Conservation (phyloP, 1,140 invertebrate genomes). For the Lineus longissimus region DNA sequence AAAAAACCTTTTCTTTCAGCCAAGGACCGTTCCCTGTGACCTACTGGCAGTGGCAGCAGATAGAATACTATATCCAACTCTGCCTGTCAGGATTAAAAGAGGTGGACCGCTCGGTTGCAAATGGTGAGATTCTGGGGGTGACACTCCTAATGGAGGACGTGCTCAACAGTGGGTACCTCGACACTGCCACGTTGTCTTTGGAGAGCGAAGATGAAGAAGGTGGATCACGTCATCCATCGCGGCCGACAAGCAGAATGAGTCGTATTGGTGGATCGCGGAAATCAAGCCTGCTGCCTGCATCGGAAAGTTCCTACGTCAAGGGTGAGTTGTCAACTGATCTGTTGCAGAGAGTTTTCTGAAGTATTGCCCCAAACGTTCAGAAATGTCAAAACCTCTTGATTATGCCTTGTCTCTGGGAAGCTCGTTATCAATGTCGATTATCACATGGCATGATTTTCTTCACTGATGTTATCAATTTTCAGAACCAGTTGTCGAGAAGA, state of each 20-base stretch:
- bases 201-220: constrained; percentile 20
- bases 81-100: constrained; percentile 50
- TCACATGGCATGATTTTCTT: too few relatives aligned
- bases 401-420: too few relatives aligned
- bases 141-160: constrained; percentile 52
- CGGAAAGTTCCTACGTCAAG: too few relatives aligned
- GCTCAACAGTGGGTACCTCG: constrained; percentile 35
- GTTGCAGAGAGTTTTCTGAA: too few relatives aligned
- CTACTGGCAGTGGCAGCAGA: constrained; percentile 45
- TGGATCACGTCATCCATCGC: constrained; percentile 8
- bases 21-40: constrained; percentile 45
- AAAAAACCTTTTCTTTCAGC: constrained; percentile 26
- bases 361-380: too few relatives aligned
- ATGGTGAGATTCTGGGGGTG: constrained; percentile 52
- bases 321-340: too few relatives aligned
- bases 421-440: too few relatives aligned
- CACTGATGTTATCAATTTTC: too few relatives aligned
- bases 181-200: constrained; percentile 23
- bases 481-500: constrained; percentile 6
- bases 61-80: constrained; percentile 44
- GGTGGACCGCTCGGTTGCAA: constrained; percentile 48
- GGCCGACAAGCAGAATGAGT: too few relatives aligned
- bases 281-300: too few relatives aligned
- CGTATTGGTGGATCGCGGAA: too few relatives aligned
- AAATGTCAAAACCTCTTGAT: too few relatives aligned